These are phyloP conservation scores for Cliona cf. orientalis DNA, from an alignment of 37 sponge, comb jelly and placozoan species.

Conservation along the genomic window DNA sequence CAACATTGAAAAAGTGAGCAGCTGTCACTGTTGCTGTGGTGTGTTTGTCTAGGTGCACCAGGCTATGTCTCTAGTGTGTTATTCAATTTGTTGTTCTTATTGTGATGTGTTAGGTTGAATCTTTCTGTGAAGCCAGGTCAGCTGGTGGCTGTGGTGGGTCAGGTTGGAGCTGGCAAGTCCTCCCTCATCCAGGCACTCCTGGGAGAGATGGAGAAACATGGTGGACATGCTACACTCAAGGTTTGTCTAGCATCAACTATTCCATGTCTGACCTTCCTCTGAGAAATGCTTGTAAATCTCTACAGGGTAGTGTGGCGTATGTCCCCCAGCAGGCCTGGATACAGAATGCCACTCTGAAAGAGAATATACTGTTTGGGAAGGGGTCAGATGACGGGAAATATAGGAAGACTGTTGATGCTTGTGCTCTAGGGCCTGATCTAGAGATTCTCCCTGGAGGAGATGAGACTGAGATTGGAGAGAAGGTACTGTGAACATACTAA, in stretches of 20 bases:
- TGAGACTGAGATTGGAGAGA: conserved; percentile 99
- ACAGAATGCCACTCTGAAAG: conserved; percentile 91
- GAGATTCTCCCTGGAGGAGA: conserved; percentile 97
- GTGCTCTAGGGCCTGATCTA: conserved; percentile 95
- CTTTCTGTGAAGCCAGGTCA: conserved; percentile 80
- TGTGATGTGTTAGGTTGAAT: too few relatives aligned
- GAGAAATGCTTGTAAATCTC: too few relatives aligned
- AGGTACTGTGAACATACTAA: too few relatives aligned
- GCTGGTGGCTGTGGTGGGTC: conserved; percentile 96
- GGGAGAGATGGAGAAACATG: conserved; percentile 95
- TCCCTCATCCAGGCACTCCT: conserved; percentile 92
- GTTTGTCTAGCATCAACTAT: not conserved
- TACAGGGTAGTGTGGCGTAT: conserved; percentile 92
- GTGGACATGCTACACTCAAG: conserved; percentile 75
- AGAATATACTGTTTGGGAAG: conserved; percentile 94
- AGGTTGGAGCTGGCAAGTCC: conserved; percentile 99
- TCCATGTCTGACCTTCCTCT: too few relatives aligned
- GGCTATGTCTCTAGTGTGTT: not conserved
- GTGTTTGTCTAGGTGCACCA: not conserved
- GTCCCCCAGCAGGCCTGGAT: conserved; percentile 99
- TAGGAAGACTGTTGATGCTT: conserved; percentile 59
- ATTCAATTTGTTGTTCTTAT: not conserved
- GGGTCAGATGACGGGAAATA: conserved; percentile 54
- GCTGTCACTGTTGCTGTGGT: not conserved
- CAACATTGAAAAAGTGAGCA: conserved; percentile 56